Base-by-base conservation (phyloP, 2,888 invertebrate species). In the Apomyelois bistriatella region DNA sequence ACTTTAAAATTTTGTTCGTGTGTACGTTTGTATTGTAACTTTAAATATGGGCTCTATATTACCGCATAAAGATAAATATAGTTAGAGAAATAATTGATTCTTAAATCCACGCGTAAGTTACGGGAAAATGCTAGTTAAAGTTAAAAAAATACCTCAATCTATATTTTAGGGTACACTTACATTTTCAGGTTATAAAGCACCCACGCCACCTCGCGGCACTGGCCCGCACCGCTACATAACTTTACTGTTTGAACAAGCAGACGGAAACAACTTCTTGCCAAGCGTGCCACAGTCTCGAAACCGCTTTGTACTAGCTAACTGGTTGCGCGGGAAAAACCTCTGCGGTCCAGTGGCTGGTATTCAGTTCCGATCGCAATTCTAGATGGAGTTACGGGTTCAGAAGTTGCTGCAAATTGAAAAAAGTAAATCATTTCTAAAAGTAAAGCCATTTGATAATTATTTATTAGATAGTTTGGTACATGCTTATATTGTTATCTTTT, bases 151-250 rank as follows among this genome's bases (percentile, higher is more conserved):
- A 22, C 2, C 22, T 22, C 3, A 22, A 43, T 53, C n/a, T n/a
- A n/a, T n/a, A n/a, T n/a, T n/a, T n/a, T n/a, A n/a, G n/a, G n/a
- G n/a, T n/a, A n/a, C n/a, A n/a, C n/a, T n/a, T n/a, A n/a, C n/a
- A 38, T 52, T 60, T 60, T n/a, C 59, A 91, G 91, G 77, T 10
- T 91, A 89, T 64, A 84, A 84, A 52, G 74, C 84, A 4, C 91
- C 91, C 72, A 63, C 82, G 74, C 91, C 91, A 70, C 83, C 91
- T 75, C 83, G 81, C 62, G 85, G 82, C 49, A 72, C 82, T 0
- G 90, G 90, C 47, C 65, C 72, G 16, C 91, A 91, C 58, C 88
- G 88, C 63, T 91, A 88, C 76, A 66, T 89, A 28, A 76, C 76
- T 60, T 56, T 91, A 17, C 70, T 90, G 1, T 91, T 81, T 60